Base-by-base conservation (phyloP, 2,797 vertebrate genomes). In the Falco concolor region DNA sequence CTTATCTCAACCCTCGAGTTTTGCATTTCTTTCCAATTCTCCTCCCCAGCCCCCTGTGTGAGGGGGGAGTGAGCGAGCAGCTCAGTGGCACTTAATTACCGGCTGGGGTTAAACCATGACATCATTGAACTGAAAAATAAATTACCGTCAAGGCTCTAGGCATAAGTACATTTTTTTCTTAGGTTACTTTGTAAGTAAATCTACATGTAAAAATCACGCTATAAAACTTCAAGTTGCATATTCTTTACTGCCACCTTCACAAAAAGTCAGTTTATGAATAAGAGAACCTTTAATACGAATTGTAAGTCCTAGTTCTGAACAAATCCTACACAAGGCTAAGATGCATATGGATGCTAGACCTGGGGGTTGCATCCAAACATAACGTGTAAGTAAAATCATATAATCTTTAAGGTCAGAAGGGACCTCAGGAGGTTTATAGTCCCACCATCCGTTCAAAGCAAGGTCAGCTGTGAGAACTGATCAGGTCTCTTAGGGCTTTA, bases 41-140 rank as follows among this genome's bases (percentile, higher is more conserved):
- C 42, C 42, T 44, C 42, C 42, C 42, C 42, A 44, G 42, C 42
- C 42, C 42, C 42, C 16, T 44, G 42, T 16, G 42, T 44, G 42
- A 44, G 16, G 17, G 42, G 42, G 42, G 42, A 44, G 16, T 44
- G 16, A 44, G 42, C 16, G 42, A 44, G 42, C 8, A 16, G 16
- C 42, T 44, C 15, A 8, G 17, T 44, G 42, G 42, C 42, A 44
- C 42, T 44, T 44, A 17, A 44, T 44, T 44, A 18, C 42, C 4
- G 17, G 42, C 42, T 44, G 8, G 42, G 42, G 42, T 44, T 44
- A 44, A 44, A 44, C 42, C 42, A 44, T 18, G 42, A 44, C 42
- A 44, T 44, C 92, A 94, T 45, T 97, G 94, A 96, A 92, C 92
- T 93, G 95, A 94, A 97, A 96, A 96, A 97, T 95, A 92, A 88